A percentile compares a stretch with the other conserved stretches of the same genome.
These are phyloP conservation scores for Lasioglossum figueresi DNA, from an alignment of 2,888 invertebrate species.

Conservation along the genomic window DNA sequence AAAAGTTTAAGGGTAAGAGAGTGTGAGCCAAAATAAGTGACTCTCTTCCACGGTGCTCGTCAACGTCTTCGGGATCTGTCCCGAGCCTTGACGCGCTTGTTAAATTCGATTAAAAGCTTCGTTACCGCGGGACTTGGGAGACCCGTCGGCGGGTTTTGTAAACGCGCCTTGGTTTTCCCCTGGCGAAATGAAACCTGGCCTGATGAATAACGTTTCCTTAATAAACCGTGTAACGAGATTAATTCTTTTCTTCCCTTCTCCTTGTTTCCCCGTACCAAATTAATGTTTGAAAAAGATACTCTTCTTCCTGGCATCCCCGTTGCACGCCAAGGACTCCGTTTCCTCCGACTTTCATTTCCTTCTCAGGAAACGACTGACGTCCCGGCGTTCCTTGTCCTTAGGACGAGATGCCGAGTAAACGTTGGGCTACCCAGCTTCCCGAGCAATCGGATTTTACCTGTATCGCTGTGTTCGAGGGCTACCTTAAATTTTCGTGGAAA, in stretches of 20 bases:
- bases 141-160: background rate
- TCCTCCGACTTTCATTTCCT: constrained; percentile 3
- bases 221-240: constrained; percentile 35
- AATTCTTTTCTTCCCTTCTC: constrained; percentile 28
- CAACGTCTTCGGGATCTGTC: constrained; percentile 40
- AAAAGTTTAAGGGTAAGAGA: constrained; percentile 70
- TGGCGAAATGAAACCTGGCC: constrained; percentile 16
- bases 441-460: background rate
- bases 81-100: background rate
- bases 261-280: constrained; percentile 35
- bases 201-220: constrained; percentile 30
- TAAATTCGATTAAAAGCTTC: constrained; percentile 42
- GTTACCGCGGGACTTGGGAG: background rate
- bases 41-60: constrained; percentile 34
- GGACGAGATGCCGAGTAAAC: background rate
- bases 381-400: background rate
- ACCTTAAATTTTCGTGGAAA: too few species aligned
- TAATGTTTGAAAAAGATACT: constrained; percentile 51
- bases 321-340: background rate
- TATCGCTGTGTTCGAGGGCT: too few species aligned
- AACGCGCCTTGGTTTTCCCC: background rate
- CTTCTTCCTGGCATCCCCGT: background rate
- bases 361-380: background rate
- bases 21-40: constrained; percentile 63
- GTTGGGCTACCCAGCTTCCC: background rate